phyloP scores from a whole-genome alignment of 1,140 invertebrate species.

The Macrocentrus cingulum region DNA sequence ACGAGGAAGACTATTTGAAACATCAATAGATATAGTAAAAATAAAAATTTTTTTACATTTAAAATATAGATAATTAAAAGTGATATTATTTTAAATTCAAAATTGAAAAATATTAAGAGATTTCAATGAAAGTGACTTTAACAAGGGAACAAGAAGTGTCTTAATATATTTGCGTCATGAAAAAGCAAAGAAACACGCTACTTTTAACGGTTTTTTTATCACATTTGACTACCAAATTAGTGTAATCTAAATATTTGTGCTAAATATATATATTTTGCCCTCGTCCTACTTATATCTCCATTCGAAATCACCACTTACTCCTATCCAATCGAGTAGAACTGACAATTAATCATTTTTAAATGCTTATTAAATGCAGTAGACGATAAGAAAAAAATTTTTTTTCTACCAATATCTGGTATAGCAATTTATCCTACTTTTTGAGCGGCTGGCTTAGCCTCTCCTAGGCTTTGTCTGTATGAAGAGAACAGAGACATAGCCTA shows the following conservation, averaged over 20 bases:
- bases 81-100: not conserved
- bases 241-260: no score
- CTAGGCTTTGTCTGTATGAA: conserved; percentile 57
- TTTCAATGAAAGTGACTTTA: conserved; percentile 38
- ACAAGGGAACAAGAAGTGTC: conserved; percentile 28
- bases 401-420: not conserved
- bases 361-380: no score
- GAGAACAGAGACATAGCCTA: conserved; percentile 56
- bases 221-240: conserved; percentile 2
- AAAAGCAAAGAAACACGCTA: conserved; percentile 16
- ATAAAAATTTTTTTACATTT: no score
- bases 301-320: no score
- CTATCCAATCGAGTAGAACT: no score
- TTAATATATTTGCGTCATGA: conserved; percentile 24
- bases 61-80: no score
- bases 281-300: no score
- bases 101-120: conserved; percentile 6
- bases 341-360: no score
- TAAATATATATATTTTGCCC: no score
- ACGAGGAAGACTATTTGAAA: no score
- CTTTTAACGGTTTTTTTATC: not conserved
- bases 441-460: conserved; percentile 56
- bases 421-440: conserved; percentile 19
- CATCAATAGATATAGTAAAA: no score
- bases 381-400: no score